Evolutionary conservation across 2,888 invertebrate genomes (phyloP), one percentile per base, ranked within the genome.

Genomic region (Plebejus argus): DNA sequence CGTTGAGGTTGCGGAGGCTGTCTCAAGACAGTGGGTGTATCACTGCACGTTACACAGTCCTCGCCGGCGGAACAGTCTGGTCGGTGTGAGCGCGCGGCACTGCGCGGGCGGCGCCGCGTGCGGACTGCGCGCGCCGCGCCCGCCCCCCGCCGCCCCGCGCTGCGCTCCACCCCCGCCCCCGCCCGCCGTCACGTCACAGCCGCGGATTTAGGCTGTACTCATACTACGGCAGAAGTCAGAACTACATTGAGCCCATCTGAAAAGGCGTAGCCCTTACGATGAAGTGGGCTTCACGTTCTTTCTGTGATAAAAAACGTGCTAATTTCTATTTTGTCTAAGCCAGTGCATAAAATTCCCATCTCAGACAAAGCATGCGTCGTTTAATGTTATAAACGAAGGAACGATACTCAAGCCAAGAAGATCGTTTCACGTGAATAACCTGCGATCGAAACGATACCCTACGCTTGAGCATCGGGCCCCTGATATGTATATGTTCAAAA

Each of bases 41-140:
- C 83, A 82, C 82, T 84, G 84, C 83, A 80, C 83, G 84, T 83
- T 83, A 72, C 72, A 72, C 72, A 71, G 71, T 72, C 72, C 45
- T 39, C 35, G 45, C 39, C 66, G 72, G 39, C 39, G 72, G 35
- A 72, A 72, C 39, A 45, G 72, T 72, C 20, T 12, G 45, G 72
- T 23, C 45, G 72, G 39, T 72, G 72, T 80, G 87, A 84, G 85
- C 84, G 85, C 86, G 85, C 87, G 86, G 86, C 85, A 86, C 85
- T 85, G 85, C 84, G 91, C 90, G 93, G 90, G 84, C 85, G 85
- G 84, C 84, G 84, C 84, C 84, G 83, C 81, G 82, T 82, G 84
- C 89, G 85, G 88, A 88, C 89, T 89, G 90, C 86, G 87, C 88
- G 90, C 83, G 89, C 87, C 86, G 85, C 82, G 87, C 88, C 87